Evolutionary conservation across 2,888 invertebrate species (phyloP).

Genomic region (Cetonia aurata): DNA sequence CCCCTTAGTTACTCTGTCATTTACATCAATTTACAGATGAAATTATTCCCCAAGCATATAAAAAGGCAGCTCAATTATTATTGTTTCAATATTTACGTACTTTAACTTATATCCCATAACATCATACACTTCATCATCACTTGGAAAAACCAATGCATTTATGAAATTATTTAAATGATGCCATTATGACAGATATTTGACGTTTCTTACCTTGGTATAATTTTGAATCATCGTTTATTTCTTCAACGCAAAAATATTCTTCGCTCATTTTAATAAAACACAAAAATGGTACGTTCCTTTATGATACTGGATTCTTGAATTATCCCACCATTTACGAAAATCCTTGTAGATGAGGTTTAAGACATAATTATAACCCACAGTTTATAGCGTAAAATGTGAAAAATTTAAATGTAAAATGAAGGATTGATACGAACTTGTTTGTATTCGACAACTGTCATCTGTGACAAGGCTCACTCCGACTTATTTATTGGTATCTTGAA

Average conservation of each 20-base stretch:
- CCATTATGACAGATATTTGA: constrained; percentile 21
- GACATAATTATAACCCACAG: constrained; percentile 47
- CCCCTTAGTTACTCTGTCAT: neutral
- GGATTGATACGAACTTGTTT: constrained; percentile 43
- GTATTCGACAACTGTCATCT: constrained; percentile 39
- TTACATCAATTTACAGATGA: neutral
- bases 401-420: constrained; percentile 42
- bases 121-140: neutral
- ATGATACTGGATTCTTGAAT: constrained; percentile 43
- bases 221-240: constrained; percentile 48
- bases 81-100: neutral
- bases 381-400: constrained; percentile 36
- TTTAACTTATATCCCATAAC: neutral
- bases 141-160: neutral
- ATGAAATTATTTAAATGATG: neutral
- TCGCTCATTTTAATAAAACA: constrained; percentile 51
- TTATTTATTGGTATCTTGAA: neutral
- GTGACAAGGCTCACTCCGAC: constrained; percentile 27
- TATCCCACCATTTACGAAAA: constrained; percentile 47
- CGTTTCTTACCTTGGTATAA: constrained; percentile 47
- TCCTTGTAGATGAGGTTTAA: constrained; percentile 45
- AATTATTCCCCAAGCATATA: constrained; percentile 2
- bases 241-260: constrained; percentile 53
- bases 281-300: constrained; percentile 29
- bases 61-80: neutral